These are phyloP conservation scores for Buteo buteo DNA, from an alignment of 2,113 vertebrate species.

Conservation along the genomic window DNA sequence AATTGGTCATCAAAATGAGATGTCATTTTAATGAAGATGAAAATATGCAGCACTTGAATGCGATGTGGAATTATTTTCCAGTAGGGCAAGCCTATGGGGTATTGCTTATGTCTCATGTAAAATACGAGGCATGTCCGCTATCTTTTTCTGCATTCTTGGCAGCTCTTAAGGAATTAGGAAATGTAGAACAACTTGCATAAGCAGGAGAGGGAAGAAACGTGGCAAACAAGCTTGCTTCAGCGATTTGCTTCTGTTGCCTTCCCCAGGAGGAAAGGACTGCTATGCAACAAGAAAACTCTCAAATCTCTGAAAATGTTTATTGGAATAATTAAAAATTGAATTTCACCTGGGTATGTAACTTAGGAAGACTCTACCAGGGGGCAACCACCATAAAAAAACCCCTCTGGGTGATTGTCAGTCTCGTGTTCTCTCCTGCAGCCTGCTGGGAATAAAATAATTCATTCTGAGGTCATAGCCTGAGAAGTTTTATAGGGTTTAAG, in stretches of 20 bases:
- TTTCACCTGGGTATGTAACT: not conserved
- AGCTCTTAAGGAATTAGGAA: slow-evolving; percentile 3
- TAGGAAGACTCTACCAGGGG: not conserved
- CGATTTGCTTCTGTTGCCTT: not conserved
- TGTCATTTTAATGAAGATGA: slow-evolving; percentile 26
- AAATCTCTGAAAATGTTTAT: not conserved
- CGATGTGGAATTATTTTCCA: not conserved
- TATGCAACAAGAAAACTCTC: not conserved
- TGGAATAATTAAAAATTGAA: not conserved
- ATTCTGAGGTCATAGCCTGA: not conserved
- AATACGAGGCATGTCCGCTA: not conserved
- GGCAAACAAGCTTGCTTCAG: not conserved
- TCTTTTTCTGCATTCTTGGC: slow-evolving; percentile 6
- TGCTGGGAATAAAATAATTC: not conserved
- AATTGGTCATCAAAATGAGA: not conserved
- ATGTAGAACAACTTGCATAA: not conserved
- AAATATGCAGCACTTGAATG: not conserved
- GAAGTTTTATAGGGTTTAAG: not conserved
- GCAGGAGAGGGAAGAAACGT: not conserved
- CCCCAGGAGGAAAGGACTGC: not conserved
- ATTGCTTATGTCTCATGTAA: not conserved
- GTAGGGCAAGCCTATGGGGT: not conserved
- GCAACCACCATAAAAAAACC: not conserved
- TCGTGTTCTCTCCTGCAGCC: not conserved
- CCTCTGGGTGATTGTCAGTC: not conserved